Evolutionary conservation across 2,797 vertebrate genomes (phyloP).

Genomic region (Rhinatrema bivittatum): DNA sequence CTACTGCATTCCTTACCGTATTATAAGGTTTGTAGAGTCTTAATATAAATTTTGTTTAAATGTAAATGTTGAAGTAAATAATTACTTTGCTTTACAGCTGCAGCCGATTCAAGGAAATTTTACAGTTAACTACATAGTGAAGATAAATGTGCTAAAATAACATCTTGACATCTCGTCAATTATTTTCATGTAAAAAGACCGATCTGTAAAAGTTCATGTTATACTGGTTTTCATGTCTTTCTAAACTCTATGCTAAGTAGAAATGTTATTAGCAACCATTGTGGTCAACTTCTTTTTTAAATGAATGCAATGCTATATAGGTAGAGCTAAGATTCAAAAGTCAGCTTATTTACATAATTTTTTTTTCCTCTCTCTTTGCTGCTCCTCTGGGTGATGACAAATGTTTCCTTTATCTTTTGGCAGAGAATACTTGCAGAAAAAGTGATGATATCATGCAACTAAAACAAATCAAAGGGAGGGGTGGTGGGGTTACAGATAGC

Average conservation of each 20-base stretch:
- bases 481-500: no score
- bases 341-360: no score
- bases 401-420: no score
- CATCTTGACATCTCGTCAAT: conserved; percentile 34
- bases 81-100: conserved; percentile 18
- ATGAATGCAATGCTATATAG: no score
- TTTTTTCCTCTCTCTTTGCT: no score
- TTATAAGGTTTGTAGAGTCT: conserved; percentile 31
- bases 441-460: no score
- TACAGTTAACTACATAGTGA: conserved; percentile 19
- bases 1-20: conserved; percentile 18
- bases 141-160: conserved; percentile 24
- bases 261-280: no score
- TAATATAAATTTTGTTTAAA: conserved; percentile 40
- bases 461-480: no score
- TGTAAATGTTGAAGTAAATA: conserved; percentile 46
- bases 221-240: conserved; percentile 21
- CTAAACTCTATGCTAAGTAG: conserved; percentile 12
- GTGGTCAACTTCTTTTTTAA: no score
- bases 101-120: conserved; percentile 26
- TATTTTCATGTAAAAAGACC: conserved; percentile 29
- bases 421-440: no score
- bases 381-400: no score
- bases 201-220: conserved; percentile 21
- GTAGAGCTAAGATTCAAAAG: no score